Conservation (phyloP, 2,113 vertebrate species). For the Lathamus discolor region DNA sequence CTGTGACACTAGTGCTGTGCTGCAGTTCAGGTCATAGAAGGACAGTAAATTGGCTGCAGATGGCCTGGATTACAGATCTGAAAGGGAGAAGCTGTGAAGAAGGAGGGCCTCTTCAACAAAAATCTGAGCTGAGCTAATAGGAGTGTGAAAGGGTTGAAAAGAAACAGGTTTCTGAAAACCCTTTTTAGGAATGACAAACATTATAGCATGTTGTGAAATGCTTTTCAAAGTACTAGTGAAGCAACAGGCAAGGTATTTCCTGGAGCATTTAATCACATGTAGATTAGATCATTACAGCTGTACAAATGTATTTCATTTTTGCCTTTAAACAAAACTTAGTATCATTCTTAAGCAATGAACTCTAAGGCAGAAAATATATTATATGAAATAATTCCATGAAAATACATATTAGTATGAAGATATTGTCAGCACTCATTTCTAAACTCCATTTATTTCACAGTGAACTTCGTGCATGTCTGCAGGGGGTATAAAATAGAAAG, state of each 20-base stretch:
- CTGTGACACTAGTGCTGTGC: not conserved
- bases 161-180: not conserved
- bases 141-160: not conserved
- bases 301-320: conserved; percentile 3
- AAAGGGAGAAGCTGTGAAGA: not conserved
- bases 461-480: conserved; percentile 24
- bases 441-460: conserved; percentile 26
- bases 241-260: not conserved
- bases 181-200: not conserved
- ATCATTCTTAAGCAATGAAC: not conserved
- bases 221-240: not conserved
- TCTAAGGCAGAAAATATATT: not conserved
- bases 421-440: not conserved
- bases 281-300: conserved; percentile 25
- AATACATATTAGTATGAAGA: not conserved
- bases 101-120: not conserved
- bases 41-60: not conserved
- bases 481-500: conserved; percentile 1
- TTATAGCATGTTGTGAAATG: not conserved
- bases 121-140: not conserved
- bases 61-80: not conserved
- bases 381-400: not conserved
- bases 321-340: not conserved
- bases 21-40: not conserved
- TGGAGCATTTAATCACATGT: not conserved